Base-by-base conservation (phyloP, 2,797 vertebrate genomes). In the Lagocephalus sceleratus region DNA sequence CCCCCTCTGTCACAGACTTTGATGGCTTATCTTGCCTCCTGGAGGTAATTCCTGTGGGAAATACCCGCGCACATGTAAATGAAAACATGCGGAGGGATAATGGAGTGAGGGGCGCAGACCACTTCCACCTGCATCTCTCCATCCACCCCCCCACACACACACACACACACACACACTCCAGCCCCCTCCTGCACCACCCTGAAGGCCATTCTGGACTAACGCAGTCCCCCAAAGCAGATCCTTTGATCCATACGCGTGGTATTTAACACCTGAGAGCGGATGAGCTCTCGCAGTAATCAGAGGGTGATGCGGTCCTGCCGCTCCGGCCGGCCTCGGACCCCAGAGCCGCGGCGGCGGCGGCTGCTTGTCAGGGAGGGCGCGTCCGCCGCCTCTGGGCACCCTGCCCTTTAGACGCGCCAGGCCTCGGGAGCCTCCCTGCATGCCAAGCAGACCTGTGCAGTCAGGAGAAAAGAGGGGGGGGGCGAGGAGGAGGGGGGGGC, bases 371-470 rank as follows among this genome's bases (percentile, higher is more conserved):
- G 88, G 71, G 76, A 82, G 85, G 85, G 78, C 75, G 87, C 85
- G 83, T 89, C 84, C 88, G 73, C 78, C 74, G 86, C 84, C 83
- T 83, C 87, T 88, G 85, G 88, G 87, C 84, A 73, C 83, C 78
- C 81, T 91, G 90, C 90, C 90, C 90, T 92, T 92, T 92, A 90
- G 87, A 90, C 75, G 81, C 87, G 87, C 85, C 87, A 82, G 90
- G 87, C 87, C 87, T 87, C 73, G 74, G 78, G 86, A 89, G 88
- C 85, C 76, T 85, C 78, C 29, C 88, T 91, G 90, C 90, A 92
- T 92, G 88, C 83, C 87, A 92, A 92, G 62, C 88, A 91, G 88
- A 86, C 81, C 84, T 85, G 87, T 80, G 86, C 87, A 90, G 87
- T 86, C 85, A 87, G 81, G 73, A 59, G 47, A 20, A 39, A 47